Evolutionary conservation across 2,888 invertebrate species (phyloP).

Genomic region (Apamea epomidion): DNA sequence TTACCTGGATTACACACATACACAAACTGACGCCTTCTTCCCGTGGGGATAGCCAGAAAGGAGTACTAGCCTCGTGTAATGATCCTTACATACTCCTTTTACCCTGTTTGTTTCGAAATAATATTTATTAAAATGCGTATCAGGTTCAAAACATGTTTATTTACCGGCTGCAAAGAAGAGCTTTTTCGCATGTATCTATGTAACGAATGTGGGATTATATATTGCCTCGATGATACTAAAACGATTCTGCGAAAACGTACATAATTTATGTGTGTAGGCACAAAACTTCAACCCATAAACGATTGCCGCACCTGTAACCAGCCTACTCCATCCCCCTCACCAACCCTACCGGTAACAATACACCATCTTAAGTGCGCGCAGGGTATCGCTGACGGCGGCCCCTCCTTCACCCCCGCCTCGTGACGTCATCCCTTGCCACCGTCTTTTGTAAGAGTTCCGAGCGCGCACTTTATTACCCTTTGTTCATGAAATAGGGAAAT

Average conservation of each 20-base stretch:
- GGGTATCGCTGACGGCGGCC: constrained; percentile 65
- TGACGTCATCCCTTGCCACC: constrained; percentile 39
- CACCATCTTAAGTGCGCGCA: constrained; percentile 73
- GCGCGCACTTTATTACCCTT: constrained; percentile 67
- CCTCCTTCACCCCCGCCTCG: constrained; percentile 15
- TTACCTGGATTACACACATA: neutral
- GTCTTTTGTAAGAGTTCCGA: constrained; percentile 56
- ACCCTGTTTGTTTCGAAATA: neutral
- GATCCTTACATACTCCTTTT: neutral
- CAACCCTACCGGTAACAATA: constrained; percentile 69
- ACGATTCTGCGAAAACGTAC: neutral
- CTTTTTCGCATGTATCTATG: neutral
- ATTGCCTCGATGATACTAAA: neutral
- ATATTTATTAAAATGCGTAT: neutral
- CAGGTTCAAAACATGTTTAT: neutral
- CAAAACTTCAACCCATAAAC: constrained; percentile 23
- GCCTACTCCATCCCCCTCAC: constrained; percentile 52
- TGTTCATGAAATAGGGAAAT: constrained; percentile 63
- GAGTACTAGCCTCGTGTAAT: neutral
- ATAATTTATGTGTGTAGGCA: constrained; percentile 28
- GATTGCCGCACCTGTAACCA: constrained; percentile 51
- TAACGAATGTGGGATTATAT: neutral
- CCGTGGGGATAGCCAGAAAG: neutral
- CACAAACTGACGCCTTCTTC: neutral
- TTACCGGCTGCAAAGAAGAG: neutral